phyloP scores from a whole-genome alignment of 1,140 invertebrate species.

The Linepithema humile region DNA sequence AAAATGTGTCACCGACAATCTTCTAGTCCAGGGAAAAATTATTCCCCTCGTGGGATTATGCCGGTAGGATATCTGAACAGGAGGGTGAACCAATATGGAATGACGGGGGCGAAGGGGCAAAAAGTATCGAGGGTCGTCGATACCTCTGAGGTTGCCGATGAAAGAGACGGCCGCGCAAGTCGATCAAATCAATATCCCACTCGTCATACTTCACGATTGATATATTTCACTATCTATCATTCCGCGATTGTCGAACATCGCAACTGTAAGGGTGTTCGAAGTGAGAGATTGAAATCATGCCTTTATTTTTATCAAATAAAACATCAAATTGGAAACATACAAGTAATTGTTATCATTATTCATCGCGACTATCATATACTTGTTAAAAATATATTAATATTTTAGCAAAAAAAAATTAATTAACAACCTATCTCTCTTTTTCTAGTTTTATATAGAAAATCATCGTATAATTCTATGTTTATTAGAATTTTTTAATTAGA shows the following conservation, averaged over 20 bases:
- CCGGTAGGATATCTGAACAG: constrained; percentile 20
- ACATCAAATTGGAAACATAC: background rate
- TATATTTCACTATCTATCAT: background rate
- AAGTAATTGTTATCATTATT: background rate
- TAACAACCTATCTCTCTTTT: background rate
- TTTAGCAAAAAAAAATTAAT: background rate
- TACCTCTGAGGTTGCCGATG: background rate
- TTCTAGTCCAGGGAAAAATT: constrained; percentile 40
- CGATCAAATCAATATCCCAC: constrained; percentile 42
- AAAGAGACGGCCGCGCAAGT: background rate
- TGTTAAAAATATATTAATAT: background rate
- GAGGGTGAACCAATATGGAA: background rate
- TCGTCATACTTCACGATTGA: constrained; percentile 32
- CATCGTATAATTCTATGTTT: background rate
- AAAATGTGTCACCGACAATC: constrained; percentile 42
- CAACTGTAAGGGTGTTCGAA: background rate
- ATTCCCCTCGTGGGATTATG: constrained; percentile 36
- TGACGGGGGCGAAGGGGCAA: background rate
- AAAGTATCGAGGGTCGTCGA: constrained; percentile 27
- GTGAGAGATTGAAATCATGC: constrained; percentile 1
- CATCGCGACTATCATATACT: background rate
- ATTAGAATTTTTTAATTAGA: background rate
- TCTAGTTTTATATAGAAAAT: background rate
- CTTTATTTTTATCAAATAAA: background rate
- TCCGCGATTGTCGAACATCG: background rate